A percentile compares a stretch with the other conserved stretches of the same genome.
Conservation (phyloP, 2,113 vertebrate species). For the Phalacrocorax pelagicus region DNA sequence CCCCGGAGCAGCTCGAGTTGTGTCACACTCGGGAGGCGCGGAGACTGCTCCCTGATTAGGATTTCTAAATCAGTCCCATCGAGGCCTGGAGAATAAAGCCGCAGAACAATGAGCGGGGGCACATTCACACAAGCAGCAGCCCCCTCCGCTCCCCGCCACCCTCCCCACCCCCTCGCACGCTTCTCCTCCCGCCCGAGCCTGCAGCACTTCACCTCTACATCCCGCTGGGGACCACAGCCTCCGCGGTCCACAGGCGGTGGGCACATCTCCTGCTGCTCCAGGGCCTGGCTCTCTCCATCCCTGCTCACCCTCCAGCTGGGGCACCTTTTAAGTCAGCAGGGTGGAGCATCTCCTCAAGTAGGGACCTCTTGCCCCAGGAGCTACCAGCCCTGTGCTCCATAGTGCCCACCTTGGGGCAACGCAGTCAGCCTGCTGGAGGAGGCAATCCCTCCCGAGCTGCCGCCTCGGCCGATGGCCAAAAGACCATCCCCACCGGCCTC, state of each 20-base stretch:
- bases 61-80: constrained; percentile 79
- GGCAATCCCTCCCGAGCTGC: neutral
- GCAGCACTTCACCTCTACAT: constrained; percentile 29
- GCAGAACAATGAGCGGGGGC: constrained; percentile 65
- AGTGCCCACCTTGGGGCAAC: rapidly evolving
- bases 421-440: rapidly evolving
- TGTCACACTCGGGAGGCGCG: constrained; percentile 71
- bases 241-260: neutral
- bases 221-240: neutral
- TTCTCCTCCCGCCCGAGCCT: neutral
- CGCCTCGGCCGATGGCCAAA: rapidly evolving
- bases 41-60: constrained; percentile 76
- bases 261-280: neutral
- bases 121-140: constrained; percentile 67
- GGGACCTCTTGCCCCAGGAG: neutral
- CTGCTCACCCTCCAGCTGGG: neutral
- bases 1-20: constrained; percentile 69
- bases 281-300: neutral
- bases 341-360: rapidly evolving
- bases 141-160: neutral
- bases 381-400: rapidly evolving
- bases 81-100: constrained; percentile 70
- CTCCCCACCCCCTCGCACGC: constrained; percentile 5
- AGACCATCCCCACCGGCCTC: neutral
- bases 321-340: rapidly evolving